Conservation (phyloP, 2,888 invertebrate genomes). For the Athetis lepigone region DNA sequence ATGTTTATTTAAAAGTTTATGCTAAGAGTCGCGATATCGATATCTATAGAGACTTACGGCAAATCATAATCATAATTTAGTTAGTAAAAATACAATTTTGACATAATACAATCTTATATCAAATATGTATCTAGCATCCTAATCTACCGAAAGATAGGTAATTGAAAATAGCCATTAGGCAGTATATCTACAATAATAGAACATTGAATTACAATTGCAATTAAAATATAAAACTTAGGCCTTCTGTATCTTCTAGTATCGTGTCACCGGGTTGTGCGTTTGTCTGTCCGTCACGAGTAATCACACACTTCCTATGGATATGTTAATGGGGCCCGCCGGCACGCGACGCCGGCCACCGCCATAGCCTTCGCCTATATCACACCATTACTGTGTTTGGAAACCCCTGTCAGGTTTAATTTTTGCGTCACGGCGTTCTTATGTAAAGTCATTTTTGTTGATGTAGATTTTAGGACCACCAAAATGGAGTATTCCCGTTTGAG, state of each 20-base stretch:
- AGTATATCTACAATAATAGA: too few species aligned
- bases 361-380: constrained; percentile 68
- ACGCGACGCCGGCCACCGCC: constrained; percentile 77
- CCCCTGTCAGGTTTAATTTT: constrained; percentile 42
- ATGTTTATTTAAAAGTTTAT: too few species aligned
- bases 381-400: constrained; percentile 50
- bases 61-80: too few species aligned
- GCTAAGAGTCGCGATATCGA: too few species aligned
- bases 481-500: too few species aligned
- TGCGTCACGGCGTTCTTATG: constrained; percentile 38
- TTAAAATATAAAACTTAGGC: not conserved
- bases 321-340: constrained; percentile 79
- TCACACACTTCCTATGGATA: constrained; percentile 83
- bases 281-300: constrained; percentile 78
- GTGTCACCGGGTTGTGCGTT: constrained; percentile 66
- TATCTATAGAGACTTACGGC: too few species aligned
- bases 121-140: too few species aligned
- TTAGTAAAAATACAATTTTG: too few species aligned
- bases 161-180: too few species aligned
- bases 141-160: too few species aligned
- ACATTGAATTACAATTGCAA: too few species aligned
- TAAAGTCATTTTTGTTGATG: constrained; percentile 24
- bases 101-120: too few species aligned
- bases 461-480: constrained; percentile 1
- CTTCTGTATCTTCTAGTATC: constrained; percentile 16